A percentile compares a stretch with the other conserved stretches of the same genome.
Evolutionary conservation across 2,888 invertebrate species (phyloP).

Genomic region (Trichogramma evanescens): DNA sequence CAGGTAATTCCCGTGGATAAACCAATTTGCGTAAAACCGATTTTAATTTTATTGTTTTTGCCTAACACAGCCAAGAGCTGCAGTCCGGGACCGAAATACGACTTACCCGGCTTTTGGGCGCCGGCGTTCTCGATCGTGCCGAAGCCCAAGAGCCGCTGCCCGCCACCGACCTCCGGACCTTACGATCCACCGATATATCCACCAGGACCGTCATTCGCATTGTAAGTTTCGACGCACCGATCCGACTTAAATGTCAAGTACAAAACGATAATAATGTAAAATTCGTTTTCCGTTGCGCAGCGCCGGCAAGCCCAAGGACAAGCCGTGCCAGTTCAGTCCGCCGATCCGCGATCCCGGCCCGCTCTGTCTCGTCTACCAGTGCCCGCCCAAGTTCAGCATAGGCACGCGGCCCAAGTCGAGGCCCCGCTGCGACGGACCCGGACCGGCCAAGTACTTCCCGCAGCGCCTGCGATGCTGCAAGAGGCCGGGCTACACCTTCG

Average conservation of each 20-base stretch:
- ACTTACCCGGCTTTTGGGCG: conserved; percentile 2
- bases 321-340: conserved; percentile 4
- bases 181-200: background rate
- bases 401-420: conserved; percentile 42
- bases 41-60: background rate
- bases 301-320: background rate
- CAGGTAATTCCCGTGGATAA: background rate
- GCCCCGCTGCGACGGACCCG: conserved; percentile 48
- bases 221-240: conserved; percentile 13
- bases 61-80: background rate
- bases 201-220: conserved; percentile 25
- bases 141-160: background rate
- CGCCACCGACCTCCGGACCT: conserved; percentile 1
- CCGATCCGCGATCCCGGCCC: conserved; percentile 2
- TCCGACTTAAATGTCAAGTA: too few relatives aligned
- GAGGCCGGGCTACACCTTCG: conserved; percentile 55
- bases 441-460: conserved; percentile 50
- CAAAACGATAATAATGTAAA: background rate
- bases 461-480: conserved; percentile 43
- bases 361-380: conserved; percentile 22
- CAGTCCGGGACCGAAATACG: conserved; percentile 17
- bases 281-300: background rate
- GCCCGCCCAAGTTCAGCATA: conserved; percentile 48
- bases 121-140: conserved; percentile 10
- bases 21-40: background rate